Evolutionary conservation across 2,113 vertebrate species (phyloP).

Genomic region (Festucalex cinctus): DNA sequence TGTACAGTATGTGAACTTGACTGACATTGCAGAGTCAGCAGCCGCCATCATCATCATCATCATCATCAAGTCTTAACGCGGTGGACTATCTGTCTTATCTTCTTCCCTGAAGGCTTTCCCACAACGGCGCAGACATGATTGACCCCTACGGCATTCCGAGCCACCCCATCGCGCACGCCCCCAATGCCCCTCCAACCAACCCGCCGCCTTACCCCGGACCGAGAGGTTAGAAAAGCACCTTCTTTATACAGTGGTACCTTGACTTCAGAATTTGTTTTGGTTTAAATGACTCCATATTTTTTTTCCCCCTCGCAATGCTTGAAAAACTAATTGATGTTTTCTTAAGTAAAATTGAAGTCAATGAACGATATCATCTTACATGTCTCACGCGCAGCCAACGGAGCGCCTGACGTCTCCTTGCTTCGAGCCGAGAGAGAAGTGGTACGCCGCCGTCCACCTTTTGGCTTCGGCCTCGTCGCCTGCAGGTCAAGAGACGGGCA

Average conservation of each 20-base stretch:
- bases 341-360: too few relatives aligned
- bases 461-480: background rate
- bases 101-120: constrained; percentile 27
- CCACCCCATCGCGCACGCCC: constrained; percentile 55
- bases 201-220: constrained; percentile 68
- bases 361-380: constrained; percentile 1
- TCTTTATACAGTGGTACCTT: background rate
- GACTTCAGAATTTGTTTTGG: background rate
- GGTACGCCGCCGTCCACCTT: constrained; percentile 51
- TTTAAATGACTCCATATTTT: too few relatives aligned
- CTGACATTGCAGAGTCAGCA: constrained; percentile 1
- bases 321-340: too few relatives aligned
- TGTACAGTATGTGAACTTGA: background rate
- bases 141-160: constrained; percentile 53
- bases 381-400: constrained; percentile 53
- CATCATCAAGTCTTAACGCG: background rate
- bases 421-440: constrained; percentile 74
- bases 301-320: too few relatives aligned
- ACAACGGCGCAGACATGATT: constrained; percentile 31
- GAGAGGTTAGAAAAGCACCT: constrained; percentile 46
- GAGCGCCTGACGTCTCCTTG: constrained; percentile 56
- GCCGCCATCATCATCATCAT: background rate
- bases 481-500: too few relatives aligned
- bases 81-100: background rate
- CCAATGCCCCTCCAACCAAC: constrained; percentile 53